Conservation (phyloP, 37 sponge, comb jelly and placozoan genomes). For the Bolinopsis microptera region DNA sequence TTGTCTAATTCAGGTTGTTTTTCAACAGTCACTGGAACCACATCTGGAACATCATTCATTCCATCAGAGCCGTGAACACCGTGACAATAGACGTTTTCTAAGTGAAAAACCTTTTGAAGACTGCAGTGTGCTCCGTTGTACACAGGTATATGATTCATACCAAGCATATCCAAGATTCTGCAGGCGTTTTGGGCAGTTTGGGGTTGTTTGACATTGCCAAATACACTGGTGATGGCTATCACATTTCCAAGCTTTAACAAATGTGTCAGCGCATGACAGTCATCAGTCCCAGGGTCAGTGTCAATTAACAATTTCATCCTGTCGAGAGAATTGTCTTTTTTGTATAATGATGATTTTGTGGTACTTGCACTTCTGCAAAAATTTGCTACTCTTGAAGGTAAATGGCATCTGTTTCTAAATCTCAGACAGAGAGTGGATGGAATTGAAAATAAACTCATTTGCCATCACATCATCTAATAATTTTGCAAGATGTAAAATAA, state of each 20-base stretch:
- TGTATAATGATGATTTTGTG: too few relatives aligned
- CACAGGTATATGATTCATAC: not conserved
- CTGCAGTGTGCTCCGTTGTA: slow-evolving; percentile 27
- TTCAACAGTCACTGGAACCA: not conserved
- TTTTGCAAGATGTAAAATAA: too few relatives aligned
- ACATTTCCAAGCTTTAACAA: not conserved
- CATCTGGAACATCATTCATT: not conserved
- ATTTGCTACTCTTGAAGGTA: too few relatives aligned
- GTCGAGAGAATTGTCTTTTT: too few relatives aligned
- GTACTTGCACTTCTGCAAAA: too few relatives aligned
- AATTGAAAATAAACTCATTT: too few relatives aligned
- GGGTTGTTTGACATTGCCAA: not conserved
- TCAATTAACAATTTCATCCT: slow-evolving; percentile 21
- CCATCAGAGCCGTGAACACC: slow-evolving; percentile 55
- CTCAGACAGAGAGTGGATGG: too few relatives aligned
- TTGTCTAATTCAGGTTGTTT: not conserved
- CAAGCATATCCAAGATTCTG: not conserved
- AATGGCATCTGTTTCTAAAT: too few relatives aligned
- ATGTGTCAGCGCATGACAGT: slow-evolving; percentile 1
- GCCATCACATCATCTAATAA: too few relatives aligned
- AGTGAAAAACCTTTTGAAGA: not conserved
- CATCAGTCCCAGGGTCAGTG: slow-evolving; percentile 55
- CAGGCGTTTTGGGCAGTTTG: slow-evolving; percentile 8
- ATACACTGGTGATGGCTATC: slow-evolving; percentile 9
- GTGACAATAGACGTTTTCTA: not conserved